Percentiles rank a stretch among this genome's conserved stretches.
Conservation (phyloP, 2,113 vertebrate genomes). For the Leucosticte australis region DNA sequence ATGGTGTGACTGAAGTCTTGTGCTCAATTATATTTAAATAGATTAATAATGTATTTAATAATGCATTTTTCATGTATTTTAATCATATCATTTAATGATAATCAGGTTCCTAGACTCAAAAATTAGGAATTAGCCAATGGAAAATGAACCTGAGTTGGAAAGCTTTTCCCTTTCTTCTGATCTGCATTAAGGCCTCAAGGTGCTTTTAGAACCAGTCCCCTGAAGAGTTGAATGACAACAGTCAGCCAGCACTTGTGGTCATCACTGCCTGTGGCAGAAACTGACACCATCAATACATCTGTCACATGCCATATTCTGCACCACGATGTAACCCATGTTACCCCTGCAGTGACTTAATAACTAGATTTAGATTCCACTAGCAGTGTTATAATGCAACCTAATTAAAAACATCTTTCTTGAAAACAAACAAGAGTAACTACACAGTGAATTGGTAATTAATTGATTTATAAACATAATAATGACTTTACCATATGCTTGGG, state of each 20-base stretch:
- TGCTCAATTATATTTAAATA: background rate
- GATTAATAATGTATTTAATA: too few relatives aligned
- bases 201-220: background rate
- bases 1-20: background rate
- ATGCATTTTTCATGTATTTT: background rate
- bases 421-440: background rate
- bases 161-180: background rate
- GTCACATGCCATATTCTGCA: background rate
- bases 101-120: background rate
- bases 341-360: background rate
- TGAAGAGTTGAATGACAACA: background rate
- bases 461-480: background rate
- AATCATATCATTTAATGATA: background rate
- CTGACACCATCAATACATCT: background rate
- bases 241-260: background rate
- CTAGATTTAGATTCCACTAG: background rate
- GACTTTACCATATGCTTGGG: background rate
- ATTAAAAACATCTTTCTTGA: conserved; percentile 14
- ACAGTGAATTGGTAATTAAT: background rate
- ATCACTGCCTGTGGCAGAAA: background rate
- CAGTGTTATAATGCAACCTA: background rate
- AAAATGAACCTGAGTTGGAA: background rate
- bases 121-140: background rate
- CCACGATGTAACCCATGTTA: background rate
- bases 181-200: background rate